Percentiles rank a stretch among this genome's conserved stretches.
Evolutionary conservation across 1,140 invertebrate species (phyloP).

Genomic region (Lerema accius): DNA sequence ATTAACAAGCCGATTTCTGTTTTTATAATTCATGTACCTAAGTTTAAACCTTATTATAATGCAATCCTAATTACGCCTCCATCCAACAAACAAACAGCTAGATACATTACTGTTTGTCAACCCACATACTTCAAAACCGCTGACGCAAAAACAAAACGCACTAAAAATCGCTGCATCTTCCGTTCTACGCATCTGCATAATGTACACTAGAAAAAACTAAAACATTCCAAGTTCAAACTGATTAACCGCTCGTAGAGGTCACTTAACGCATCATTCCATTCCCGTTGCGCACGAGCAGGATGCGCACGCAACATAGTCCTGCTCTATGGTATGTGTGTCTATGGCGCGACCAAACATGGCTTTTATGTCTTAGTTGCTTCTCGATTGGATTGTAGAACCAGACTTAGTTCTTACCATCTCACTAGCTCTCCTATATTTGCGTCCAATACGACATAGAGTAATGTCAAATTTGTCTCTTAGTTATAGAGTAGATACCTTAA

Average conservation of each 20-base stretch:
- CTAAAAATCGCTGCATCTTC: background rate
- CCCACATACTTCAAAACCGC: background rate
- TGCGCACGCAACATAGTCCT: slow-evolving; percentile 30
- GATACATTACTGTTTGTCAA: background rate
- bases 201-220: slow-evolving; percentile 8
- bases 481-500: too few relatives aligned
- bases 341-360: slow-evolving; percentile 35
- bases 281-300: slow-evolving; percentile 37
- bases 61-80: background rate
- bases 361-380: slow-evolving; percentile 16
- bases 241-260: slow-evolving; percentile 25
- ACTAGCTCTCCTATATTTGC: background rate
- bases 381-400: background rate
- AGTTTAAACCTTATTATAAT: too few relatives aligned
- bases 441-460: too few relatives aligned
- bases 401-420: too few relatives aligned
- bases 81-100: background rate
- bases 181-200: slow-evolving; percentile 13
- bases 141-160: background rate
- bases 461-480: too few relatives aligned
- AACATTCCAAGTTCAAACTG: slow-evolving; percentile 26
- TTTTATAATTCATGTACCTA: too few relatives aligned
- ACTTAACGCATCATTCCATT: slow-evolving; percentile 26
- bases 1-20: too few relatives aligned
- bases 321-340: slow-evolving; percentile 34